Base-by-base conservation (phyloP, 92 coral and sea anemone species). In the Palythoa caribaeorum region DNA sequence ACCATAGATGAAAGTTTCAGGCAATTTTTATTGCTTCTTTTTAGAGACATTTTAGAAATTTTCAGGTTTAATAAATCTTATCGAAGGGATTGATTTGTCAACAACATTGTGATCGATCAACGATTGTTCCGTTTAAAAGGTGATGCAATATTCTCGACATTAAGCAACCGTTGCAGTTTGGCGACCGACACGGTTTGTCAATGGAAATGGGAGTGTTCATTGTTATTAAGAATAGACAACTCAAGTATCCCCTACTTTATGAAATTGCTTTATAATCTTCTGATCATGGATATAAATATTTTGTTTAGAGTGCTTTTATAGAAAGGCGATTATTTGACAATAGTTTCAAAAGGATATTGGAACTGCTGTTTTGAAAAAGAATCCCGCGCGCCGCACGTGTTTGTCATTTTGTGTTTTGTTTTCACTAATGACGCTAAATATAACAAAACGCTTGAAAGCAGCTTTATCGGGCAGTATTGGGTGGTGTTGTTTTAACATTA, bases 201-300 rank as follows among this genome's bases (percentile, higher is more conserved):
- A 77, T 21, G 44, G 80, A 11, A 19, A 3, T 21, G 66, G 83
- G 83, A 53, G 69, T 77, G 53, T 2, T 21, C 21, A 77, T 77
- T 77, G 63, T 77, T 77, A 12, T 54, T 20, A 12, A 35, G 69
- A 77, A 53, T 35, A 15, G 37, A 55, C 83, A 52, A 6, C 48
- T 76, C 60, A 76, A 76, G 80, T 76, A 19, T 76, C 80, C 80
- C 39, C 55, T 76, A 76, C 83, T 77, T 54, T 77, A 17, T 37
- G 50, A 77, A 77, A 77, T 54, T 54, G 83, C 69, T 77, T 77
- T 53, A 51, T 77, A 77, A 77, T 54, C 68, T 77, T 59, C 48
- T 53, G 66, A 54, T 77, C 83, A 35, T 28, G 44, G 19, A 47
- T 55, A 35, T 54, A 35, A 54, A 35, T 54, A 36, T 48, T 77